These are phyloP conservation scores for Laothoe populi DNA, from an alignment of 2,888 invertebrate genomes.

Conservation along the genomic window DNA sequence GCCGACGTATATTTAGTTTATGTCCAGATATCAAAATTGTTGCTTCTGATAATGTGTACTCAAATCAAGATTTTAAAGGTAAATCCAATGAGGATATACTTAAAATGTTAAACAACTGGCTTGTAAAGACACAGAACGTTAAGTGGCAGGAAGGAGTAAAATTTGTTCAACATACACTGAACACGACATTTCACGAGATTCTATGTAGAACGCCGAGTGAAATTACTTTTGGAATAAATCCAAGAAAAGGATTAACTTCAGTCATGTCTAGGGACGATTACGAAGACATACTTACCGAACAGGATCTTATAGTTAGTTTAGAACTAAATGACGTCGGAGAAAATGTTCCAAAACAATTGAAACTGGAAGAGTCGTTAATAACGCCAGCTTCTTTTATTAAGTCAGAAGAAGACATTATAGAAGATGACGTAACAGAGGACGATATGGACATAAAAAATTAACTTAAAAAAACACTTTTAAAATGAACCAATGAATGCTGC, in stretches of 20 bases:
- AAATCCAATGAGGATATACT: constrained; percentile 60
- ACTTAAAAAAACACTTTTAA: not conserved
- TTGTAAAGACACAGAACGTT: constrained; percentile 48
- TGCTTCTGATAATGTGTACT: constrained; percentile 44
- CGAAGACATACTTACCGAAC: constrained; percentile 52
- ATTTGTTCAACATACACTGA: constrained; percentile 56
- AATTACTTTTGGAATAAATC: constrained; percentile 53
- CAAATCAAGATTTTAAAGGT: constrained; percentile 42
- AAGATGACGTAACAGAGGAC: constrained; percentile 26
- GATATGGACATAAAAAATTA: not conserved
- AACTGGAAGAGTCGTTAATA: constrained; percentile 54
- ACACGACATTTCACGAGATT: constrained; percentile 51
- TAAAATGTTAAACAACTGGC: constrained; percentile 54
- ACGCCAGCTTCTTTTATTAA: constrained; percentile 53
- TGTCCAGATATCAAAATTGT: constrained; percentile 56
- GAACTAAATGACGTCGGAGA: constrained; percentile 42
- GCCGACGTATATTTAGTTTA: constrained; percentile 48
- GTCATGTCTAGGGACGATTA: constrained; percentile 44
- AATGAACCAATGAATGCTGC: not conserved
- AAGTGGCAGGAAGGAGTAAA: constrained; percentile 64
- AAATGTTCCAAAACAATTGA: constrained; percentile 43
- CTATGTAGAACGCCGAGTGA: constrained; percentile 59
- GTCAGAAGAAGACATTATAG: constrained; percentile 42
- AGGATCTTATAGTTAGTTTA: constrained; percentile 49
- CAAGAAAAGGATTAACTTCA: constrained; percentile 47